Conservation (phyloP, 1,140 invertebrate genomes). For the Nephotettix cincticeps region DNA sequence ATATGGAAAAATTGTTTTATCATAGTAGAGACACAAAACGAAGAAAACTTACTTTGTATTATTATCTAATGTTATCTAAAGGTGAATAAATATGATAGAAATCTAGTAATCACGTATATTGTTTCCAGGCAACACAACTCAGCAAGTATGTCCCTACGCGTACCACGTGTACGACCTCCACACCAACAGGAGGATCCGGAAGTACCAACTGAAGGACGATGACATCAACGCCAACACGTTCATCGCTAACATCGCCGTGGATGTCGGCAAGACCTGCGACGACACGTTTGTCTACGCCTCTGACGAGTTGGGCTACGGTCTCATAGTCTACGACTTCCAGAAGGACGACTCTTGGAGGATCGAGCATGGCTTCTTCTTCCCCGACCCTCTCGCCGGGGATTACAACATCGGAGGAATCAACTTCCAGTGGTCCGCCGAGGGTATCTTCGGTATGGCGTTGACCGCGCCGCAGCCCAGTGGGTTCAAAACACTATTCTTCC, state of each 20-base stretch:
- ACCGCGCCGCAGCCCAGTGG: slow-evolving; percentile 63
- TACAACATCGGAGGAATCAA: slow-evolving; percentile 76
- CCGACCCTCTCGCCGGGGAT: slow-evolving; percentile 73
- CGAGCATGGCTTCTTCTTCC: slow-evolving; percentile 71
- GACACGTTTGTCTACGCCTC: slow-evolving; percentile 78
- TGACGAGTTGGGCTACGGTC: slow-evolving; percentile 75
- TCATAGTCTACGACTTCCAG: slow-evolving; percentile 74
- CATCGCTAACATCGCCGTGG: slow-evolving; percentile 78
- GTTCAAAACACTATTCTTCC: slow-evolving; percentile 70
- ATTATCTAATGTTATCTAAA: too few relatives aligned
- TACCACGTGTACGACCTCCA: slow-evolving; percentile 73
- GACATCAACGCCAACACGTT: slow-evolving; percentile 75
- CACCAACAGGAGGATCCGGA: slow-evolving; percentile 66
- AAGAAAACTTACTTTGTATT: too few relatives aligned
- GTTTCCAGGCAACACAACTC: slow-evolving; percentile 63
- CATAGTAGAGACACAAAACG: too few relatives aligned
- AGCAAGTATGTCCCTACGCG: slow-evolving; percentile 69
- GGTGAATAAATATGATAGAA: too few relatives aligned
- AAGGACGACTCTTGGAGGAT: slow-evolving; percentile 72
- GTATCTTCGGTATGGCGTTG: slow-evolving; percentile 75
- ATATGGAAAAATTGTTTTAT: too few relatives aligned
- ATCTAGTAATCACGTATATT: too few relatives aligned
- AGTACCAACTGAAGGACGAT: slow-evolving; percentile 66
- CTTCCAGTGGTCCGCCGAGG: slow-evolving; percentile 80
- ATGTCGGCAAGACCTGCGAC: slow-evolving; percentile 70